phyloP scores from a whole-genome alignment of 1,140 invertebrate genomes.

The Oryctes rhinoceros region DNA sequence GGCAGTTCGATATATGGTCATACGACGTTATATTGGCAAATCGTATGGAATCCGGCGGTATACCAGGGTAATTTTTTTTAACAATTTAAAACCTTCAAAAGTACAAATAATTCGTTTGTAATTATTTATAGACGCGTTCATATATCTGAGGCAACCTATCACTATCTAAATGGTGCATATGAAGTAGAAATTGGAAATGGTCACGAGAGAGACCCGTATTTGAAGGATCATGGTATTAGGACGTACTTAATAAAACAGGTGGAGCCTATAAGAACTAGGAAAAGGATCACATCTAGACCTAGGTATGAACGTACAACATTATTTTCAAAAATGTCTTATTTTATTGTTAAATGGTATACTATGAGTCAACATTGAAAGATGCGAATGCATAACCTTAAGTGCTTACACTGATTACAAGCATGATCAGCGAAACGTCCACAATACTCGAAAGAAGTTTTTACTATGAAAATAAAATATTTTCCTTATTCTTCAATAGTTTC shows the following conservation, averaged over 20 bases:
- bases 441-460: no score
- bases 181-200: constrained; percentile 94
- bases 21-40: constrained; percentile 98
- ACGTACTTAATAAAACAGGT: constrained; percentile 92
- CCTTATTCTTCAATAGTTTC: no score
- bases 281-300: constrained; percentile 65
- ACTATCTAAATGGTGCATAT: constrained; percentile 86
- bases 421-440: no score
- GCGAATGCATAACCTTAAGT: no score
- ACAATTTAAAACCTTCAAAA: neutral
- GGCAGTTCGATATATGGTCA: constrained; percentile 99
- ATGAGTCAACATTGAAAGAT: no score
- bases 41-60: constrained; percentile 94
- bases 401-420: no score
- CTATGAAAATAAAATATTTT: no score
- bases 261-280: constrained; percentile 73
- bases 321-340: no score
- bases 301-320: constrained; percentile 51
- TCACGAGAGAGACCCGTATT: constrained; percentile 81
- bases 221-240: constrained; percentile 86
- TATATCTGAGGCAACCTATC: constrained; percentile 86
- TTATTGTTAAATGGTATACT: no score
- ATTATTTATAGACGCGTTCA: constrained; percentile 79
- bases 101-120: neutral
- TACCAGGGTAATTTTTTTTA: constrained; percentile 78